Conservation (phyloP, 1,140 invertebrate species). For the Macrocentrus cingulum region DNA sequence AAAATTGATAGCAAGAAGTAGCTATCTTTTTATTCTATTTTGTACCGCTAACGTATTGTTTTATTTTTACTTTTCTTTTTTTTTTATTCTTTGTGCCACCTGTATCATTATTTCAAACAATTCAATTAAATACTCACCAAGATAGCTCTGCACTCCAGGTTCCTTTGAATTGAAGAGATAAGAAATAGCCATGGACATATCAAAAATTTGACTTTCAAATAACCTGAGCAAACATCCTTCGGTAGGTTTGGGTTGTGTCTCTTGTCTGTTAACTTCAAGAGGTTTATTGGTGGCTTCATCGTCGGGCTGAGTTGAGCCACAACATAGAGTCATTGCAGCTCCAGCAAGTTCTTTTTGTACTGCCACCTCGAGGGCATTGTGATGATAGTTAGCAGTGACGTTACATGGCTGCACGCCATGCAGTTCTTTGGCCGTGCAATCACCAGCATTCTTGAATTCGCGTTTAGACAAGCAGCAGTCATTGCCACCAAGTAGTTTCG, state of each 20-base stretch:
- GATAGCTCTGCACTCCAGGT: conserved; percentile 92
- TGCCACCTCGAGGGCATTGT: conserved; percentile 28
- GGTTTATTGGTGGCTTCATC: conserved; percentile 39
- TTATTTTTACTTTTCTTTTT: no score
- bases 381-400: conserved; percentile 21
- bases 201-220: conserved; percentile 96
- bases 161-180: conserved; percentile 99
- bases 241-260: conserved; percentile 53
- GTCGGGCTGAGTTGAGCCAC: conserved; percentile 49
- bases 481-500: conserved; percentile 19
- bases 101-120: no score
- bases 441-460: conserved; percentile 21
- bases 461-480: background rate
- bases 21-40: no score
- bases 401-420: conserved; percentile 26
- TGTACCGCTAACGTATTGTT: no score
- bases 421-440: conserved; percentile 32
- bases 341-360: conserved; percentile 47
- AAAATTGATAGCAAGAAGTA: no score
- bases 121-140: conserved; percentile 65
- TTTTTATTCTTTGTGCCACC: no score
- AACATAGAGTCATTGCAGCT: conserved; percentile 54
- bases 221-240: conserved; percentile 75
- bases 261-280: conserved; percentile 42
- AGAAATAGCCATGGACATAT: conserved; percentile 96